Conservation (phyloP, 1,140 invertebrate genomes). For the Diabrotica undecimpunctata region DNA sequence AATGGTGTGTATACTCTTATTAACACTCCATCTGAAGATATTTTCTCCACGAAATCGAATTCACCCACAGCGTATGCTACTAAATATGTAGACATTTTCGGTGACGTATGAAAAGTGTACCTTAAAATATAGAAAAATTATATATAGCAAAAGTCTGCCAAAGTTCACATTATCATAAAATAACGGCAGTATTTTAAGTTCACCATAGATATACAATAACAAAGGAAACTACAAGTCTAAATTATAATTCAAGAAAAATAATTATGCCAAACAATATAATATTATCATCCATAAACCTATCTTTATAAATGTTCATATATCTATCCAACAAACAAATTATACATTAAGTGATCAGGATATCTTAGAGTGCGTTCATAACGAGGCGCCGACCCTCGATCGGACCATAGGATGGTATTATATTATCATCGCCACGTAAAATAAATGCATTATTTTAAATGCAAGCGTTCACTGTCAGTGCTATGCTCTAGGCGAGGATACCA, state of each 20-base stretch:
- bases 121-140: constrained; percentile 27
- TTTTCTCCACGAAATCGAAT: constrained; percentile 87
- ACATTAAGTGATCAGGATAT: no score
- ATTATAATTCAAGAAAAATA: not conserved
- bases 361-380: no score
- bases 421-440: no score
- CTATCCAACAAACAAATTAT: not conserved
- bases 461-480: no score
- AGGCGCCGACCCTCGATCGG: no score
- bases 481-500: no score
- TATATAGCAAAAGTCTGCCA: not conserved
- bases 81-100: constrained; percentile 95
- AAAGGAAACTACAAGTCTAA: not conserved
- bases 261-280: no score
- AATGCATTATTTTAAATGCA: no score
- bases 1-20: constrained; percentile 90
- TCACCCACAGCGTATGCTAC: constrained; percentile 91
- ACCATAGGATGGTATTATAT: no score
- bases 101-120: constrained; percentile 79
- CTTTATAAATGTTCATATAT: no score
- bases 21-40: constrained; percentile 72
- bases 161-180: not conserved
- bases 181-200: not conserved
- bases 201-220: no score
- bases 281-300: no score